Conservation (phyloP, 2,888 invertebrate species). For the Apamea monoglypha region DNA sequence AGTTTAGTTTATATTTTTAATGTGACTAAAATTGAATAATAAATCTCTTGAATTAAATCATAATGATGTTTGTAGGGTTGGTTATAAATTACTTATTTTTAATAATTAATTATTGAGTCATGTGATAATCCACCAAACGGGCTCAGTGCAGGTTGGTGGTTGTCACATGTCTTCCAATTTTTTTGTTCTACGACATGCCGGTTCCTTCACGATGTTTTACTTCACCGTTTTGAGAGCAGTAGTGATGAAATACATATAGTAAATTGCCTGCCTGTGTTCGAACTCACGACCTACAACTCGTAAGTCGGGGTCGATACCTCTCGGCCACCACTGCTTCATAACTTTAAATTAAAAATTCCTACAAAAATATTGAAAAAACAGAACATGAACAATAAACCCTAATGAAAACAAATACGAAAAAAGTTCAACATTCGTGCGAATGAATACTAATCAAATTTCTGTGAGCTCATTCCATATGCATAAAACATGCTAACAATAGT, state of each 20-base stretch:
- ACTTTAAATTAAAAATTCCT: too few species aligned
- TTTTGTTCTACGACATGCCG: not conserved
- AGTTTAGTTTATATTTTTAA: constrained; percentile 38
- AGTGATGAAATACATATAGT: not conserved
- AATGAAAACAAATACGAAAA: constrained; percentile 10
- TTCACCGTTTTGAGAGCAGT: not conserved
- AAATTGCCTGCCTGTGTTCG: not conserved
- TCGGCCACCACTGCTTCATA: not conserved
- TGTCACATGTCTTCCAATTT: not conserved
- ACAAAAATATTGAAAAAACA: not conserved
- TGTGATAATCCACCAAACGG: not conserved
- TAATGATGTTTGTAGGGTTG: not conserved
- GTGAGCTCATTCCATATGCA: constrained; percentile 28
- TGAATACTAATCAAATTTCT: constrained; percentile 34
- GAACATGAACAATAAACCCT: not conserved
- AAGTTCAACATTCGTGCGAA: constrained; percentile 2
- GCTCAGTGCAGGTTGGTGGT: not conserved
- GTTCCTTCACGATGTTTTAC: not conserved
- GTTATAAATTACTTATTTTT: too few species aligned
- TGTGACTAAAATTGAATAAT: constrained; percentile 18
- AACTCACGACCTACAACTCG: not conserved
- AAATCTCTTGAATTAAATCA: not conserved
- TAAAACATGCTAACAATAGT: constrained; percentile 49
- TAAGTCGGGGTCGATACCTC: not conserved
- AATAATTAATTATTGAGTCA: too few species aligned